Conservation (phyloP, 1,140 invertebrate species). For the Brachionus rotundiformis region DNA sequence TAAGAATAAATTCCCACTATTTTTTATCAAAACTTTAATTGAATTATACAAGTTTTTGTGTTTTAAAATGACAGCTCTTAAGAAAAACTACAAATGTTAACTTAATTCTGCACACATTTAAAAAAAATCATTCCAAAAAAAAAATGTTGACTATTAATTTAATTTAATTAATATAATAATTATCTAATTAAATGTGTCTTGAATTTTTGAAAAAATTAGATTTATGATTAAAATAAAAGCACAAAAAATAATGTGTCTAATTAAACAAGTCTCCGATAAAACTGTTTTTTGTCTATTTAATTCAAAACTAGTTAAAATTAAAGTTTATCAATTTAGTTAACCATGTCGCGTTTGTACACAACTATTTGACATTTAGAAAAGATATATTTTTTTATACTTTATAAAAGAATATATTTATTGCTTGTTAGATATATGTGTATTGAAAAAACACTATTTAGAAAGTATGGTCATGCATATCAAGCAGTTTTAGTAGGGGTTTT, state of each 20-base stretch:
- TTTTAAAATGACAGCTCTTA: too few relatives aligned
- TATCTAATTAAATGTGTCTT: too few relatives aligned
- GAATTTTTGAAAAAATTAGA: not conserved
- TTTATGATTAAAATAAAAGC: too few relatives aligned
- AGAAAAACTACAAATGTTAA: too few relatives aligned
- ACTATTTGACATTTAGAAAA: not conserved
- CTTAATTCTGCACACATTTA: too few relatives aligned
- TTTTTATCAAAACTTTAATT: too few relatives aligned
- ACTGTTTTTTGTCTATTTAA: not conserved
- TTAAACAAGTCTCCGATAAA: not conserved
- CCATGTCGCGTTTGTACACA: not conserved
- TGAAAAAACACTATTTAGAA: not conserved
- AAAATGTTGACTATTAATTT: too few relatives aligned
- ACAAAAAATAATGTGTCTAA: not conserved
- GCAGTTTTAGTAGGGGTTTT: not conserved
- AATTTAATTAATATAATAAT: too few relatives aligned
- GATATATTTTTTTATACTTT: not conserved
- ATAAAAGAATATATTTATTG: not conserved
- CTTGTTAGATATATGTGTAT: not conserved
- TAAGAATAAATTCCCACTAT: too few relatives aligned
- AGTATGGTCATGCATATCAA: not conserved
- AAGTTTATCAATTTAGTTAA: not conserved
- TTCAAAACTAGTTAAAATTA: not conserved
- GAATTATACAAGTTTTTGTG: too few relatives aligned
- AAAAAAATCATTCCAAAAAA: too few relatives aligned